Percentiles rank a stretch among this genome's conserved stretches.
phyloP scores from a whole-genome alignment of 1,140 invertebrate genomes.

The Drosophila melanogaster region Release_6_plus_ISO1_MT NT_033777.3:18860001-18860500 shows the following conservation, averaged over 20 bases:
- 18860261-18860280: not conserved
- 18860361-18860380: not conserved
- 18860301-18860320: constrained; percentile 64
- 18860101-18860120: constrained; percentile 5
- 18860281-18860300: constrained; percentile 40
- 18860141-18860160: constrained; percentile 19
- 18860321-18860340: constrained; percentile 61
- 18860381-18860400: constrained; percentile 12
- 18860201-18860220: constrained; percentile 69
- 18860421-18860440: constrained; percentile 19
- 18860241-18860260: constrained; percentile 7
- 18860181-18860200: constrained; percentile 38
- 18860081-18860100: not conserved
- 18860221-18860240: constrained; percentile 58
- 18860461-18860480: constrained; percentile 71
- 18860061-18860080: too few species aligned
- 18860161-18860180: constrained; percentile 26
- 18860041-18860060: not conserved
- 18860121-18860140: constrained; percentile 29
- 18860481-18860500: constrained; percentile 5
- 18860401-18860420: constrained; percentile 17
- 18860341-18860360: constrained; percentile 14
- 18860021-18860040: not conserved
- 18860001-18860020: not conserved
- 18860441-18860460: constrained; percentile 70